phyloP scores from a whole-genome alignment of 2,113 vertebrate genomes.

The Origma solitaria region DNA sequence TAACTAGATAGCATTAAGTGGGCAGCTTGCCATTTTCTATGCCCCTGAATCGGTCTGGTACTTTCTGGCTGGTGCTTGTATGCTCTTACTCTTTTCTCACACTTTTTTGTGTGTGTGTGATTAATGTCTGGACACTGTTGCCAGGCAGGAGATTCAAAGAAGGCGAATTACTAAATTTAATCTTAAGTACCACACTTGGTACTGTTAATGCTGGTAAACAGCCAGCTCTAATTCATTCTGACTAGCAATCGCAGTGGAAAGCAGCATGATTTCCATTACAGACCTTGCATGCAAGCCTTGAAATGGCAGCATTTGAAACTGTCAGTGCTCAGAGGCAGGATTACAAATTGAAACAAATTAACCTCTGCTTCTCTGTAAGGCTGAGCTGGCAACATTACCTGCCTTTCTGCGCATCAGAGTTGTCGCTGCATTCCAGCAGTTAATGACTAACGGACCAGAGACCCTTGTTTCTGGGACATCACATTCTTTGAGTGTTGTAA shows the following conservation, averaged over 20 bases:
- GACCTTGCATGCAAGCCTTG: background rate
- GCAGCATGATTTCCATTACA: background rate
- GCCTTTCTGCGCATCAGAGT: background rate
- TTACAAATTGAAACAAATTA: background rate
- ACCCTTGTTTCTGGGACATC: background rate
- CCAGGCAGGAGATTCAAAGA: background rate
- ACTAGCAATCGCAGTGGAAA: background rate
- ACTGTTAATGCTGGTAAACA: background rate
- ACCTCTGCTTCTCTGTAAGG: background rate
- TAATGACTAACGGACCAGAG: accelerated
- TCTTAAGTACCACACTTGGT: background rate
- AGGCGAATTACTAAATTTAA: background rate
- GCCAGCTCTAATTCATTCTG: background rate
- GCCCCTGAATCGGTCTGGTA: background rate
- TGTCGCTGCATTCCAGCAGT: background rate
- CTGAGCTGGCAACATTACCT: accelerated
- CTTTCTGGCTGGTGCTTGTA: background rate
- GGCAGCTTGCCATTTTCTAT: background rate
- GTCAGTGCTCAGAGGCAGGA: background rate
- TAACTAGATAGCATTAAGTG: background rate
- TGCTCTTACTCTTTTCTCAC: accelerated
- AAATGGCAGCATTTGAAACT: background rate
- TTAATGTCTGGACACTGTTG: background rate
- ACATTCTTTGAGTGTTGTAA: accelerated
- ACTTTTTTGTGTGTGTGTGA: background rate